Conservation (phyloP, 2,888 invertebrate genomes). For the Entomobrya multifasciata region DNA sequence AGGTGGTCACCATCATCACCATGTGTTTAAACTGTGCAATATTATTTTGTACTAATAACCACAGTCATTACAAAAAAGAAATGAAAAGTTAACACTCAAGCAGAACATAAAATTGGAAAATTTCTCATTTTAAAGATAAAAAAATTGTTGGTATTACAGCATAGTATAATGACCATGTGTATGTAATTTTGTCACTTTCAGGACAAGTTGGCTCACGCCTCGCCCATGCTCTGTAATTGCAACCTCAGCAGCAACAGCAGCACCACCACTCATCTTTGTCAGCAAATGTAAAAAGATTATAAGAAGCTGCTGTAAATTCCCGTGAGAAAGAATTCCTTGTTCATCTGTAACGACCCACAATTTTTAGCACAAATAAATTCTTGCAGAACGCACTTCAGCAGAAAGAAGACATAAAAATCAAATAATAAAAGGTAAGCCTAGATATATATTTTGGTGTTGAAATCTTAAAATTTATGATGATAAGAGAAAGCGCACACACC, state of each 20-base stretch:
- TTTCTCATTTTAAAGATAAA: not conserved
- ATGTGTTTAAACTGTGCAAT: no score
- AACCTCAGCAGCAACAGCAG: no score
- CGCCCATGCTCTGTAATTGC: not conserved
- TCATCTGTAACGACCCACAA: not conserved
- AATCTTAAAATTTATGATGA: conserved; percentile 25
- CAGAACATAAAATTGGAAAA: not conserved
- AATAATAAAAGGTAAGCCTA: conserved; percentile 38
- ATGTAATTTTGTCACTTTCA: conserved; percentile 15
- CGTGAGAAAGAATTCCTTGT: conserved; percentile 40
- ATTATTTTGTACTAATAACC: no score
- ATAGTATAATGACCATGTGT: conserved; percentile 2
- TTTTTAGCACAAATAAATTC: no score
- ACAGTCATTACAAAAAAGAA: not conserved
- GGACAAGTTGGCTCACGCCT: conserved; percentile 38
- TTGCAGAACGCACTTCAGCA: not conserved
- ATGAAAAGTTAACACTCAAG: conserved; percentile 11
- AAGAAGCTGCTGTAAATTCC: not conserved
- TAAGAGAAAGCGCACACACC: conserved; percentile 37
- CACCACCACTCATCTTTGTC: not conserved
- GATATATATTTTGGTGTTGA: conserved; percentile 1
- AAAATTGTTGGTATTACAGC: not conserved
- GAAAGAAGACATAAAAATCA: not conserved
- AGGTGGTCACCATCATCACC: conserved; percentile 3
- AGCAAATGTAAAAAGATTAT: conserved; percentile 10